These are phyloP conservation scores for Drosophila borealis DNA, from an alignment of 2,888 invertebrate species.

Conservation along the genomic window DNA sequence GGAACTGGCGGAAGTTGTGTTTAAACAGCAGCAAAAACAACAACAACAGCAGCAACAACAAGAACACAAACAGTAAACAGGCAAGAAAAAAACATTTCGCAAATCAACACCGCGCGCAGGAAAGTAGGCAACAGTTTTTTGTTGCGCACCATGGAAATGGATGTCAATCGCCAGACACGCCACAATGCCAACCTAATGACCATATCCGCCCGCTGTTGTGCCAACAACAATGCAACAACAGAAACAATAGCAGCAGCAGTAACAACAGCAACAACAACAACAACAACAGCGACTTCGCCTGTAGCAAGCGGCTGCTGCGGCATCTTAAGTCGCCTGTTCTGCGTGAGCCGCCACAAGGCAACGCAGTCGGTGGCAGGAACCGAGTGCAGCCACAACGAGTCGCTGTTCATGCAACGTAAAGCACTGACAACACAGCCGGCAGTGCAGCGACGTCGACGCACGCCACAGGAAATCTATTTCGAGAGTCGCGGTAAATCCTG, in stretches of 20 bases:
- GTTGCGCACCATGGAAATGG: slow-evolving; percentile 82
- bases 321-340: slow-evolving; percentile 77
- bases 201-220: slow-evolving; percentile 82
- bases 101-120: slow-evolving; percentile 45
- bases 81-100: slow-evolving; percentile 30
- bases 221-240: slow-evolving; percentile 63
- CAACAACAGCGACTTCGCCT: slow-evolving; percentile 45
- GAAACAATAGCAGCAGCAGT: slow-evolving; percentile 38
- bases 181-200: slow-evolving; percentile 82
- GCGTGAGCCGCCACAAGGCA: slow-evolving; percentile 75
- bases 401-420: slow-evolving; percentile 58
- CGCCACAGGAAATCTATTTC: slow-evolving; percentile 89
- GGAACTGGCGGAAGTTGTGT: slow-evolving; percentile 44
- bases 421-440: slow-evolving; percentile 42
- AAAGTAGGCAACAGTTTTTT: slow-evolving; percentile 70
- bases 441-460: slow-evolving; percentile 79
- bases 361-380: slow-evolving; percentile 74
- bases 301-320: slow-evolving; percentile 76
- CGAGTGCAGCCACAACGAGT: slow-evolving; percentile 56
- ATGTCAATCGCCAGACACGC: slow-evolving; percentile 83
- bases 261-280: slow-evolving; percentile 52
- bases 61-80: slow-evolving; percentile 39
- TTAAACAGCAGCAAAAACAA: slow-evolving; percentile 35
- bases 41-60: slow-evolving; percentile 12
- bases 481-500: slow-evolving; percentile 93